Percentiles rank a stretch among this genome's conserved stretches.
phyloP scores from a whole-genome alignment of 2,797 vertebrate species.

The Scolopax bukidnonensis region DNA sequence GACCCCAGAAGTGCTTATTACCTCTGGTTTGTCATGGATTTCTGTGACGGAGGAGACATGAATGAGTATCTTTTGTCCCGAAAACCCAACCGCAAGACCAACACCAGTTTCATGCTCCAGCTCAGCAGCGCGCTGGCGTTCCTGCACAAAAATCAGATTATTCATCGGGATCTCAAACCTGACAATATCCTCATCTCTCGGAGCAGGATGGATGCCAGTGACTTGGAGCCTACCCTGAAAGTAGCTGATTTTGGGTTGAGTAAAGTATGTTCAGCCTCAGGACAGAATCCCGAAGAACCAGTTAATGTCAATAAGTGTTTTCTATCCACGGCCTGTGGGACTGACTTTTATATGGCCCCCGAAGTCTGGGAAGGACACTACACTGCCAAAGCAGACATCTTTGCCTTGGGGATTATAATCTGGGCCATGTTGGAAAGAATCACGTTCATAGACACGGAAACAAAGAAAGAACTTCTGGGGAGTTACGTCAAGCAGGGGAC shows the following conservation, averaged over 20 bases:
- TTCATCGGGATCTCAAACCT: conserved; percentile 96
- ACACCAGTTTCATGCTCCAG: conserved; percentile 98
- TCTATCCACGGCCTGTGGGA: conserved; percentile 94
- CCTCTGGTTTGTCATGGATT: conserved; percentile 99
- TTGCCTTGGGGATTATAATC: conserved; percentile 94
- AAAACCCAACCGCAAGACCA: conserved; percentile 93
- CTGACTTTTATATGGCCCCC: conserved; percentile 98
- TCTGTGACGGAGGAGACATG: conserved; percentile 98
- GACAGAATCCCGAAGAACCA: conserved; percentile 90
- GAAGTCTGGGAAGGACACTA: conserved; percentile 98
- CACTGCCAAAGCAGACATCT: conserved; percentile 97
- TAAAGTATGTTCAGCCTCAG: conserved; percentile 93
- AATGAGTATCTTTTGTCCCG: conserved; percentile 94
- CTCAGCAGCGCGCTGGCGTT: conserved; percentile 96
- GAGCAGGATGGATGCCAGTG: conserved; percentile 81
- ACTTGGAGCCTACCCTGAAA: conserved; percentile 92
- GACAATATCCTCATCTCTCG: conserved; percentile 97
- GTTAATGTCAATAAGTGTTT: conserved; percentile 95
- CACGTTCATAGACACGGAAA: conserved; percentile 93
- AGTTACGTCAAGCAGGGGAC: conserved; percentile 92
- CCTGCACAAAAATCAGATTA: conserved; percentile 96
- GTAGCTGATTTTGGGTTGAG: conserved; percentile 96
- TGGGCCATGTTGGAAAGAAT: conserved; percentile 98
- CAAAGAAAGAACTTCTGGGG: conserved; percentile 93
- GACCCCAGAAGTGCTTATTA: conserved; percentile 94